Percentiles rank a stretch among this genome's conserved stretches.
phyloP scores from a whole-genome alignment of 2,113 vertebrate genomes.

The Condylura cristata region DNA sequence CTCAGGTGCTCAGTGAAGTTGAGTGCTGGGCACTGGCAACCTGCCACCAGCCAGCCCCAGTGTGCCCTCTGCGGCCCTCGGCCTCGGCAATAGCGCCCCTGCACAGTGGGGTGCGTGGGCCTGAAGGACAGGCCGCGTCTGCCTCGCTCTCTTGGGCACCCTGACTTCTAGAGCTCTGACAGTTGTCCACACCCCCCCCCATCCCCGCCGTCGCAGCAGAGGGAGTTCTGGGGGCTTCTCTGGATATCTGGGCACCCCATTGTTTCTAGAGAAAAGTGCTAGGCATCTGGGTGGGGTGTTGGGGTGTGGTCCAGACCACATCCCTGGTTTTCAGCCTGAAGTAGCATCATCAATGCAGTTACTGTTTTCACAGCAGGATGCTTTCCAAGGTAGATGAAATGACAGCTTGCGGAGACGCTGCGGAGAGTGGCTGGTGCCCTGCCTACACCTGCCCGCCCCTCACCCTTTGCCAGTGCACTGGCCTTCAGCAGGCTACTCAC shows the following conservation, averaged over 20 bases:
- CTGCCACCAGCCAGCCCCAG: neutral
- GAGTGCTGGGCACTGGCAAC: conserved; percentile 37
- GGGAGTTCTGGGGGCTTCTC: neutral
- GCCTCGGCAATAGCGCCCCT: neutral
- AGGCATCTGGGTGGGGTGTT: neutral
- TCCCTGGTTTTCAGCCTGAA: neutral
- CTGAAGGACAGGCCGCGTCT: neutral
- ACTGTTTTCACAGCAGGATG: neutral
- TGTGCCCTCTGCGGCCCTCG: neutral
- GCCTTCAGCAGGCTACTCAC: accelerated
- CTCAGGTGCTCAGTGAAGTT: conserved; percentile 55
- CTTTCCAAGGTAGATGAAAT: neutral
- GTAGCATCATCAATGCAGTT: no score
- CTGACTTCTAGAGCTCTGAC: neutral
- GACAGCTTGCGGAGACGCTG: neutral
- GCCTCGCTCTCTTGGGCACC: neutral
- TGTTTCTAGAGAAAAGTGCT: neutral
- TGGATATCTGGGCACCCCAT: accelerated
- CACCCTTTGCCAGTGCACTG: neutral
- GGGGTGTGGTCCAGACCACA: no score
- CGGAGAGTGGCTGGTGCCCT: neutral
- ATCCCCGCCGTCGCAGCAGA: accelerated
- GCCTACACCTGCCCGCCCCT: neutral
- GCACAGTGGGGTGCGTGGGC: neutral
- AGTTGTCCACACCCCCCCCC: accelerated